phyloP scores from a whole-genome alignment of 1,140 invertebrate species.

The Dreissena rostriformis region DNA sequence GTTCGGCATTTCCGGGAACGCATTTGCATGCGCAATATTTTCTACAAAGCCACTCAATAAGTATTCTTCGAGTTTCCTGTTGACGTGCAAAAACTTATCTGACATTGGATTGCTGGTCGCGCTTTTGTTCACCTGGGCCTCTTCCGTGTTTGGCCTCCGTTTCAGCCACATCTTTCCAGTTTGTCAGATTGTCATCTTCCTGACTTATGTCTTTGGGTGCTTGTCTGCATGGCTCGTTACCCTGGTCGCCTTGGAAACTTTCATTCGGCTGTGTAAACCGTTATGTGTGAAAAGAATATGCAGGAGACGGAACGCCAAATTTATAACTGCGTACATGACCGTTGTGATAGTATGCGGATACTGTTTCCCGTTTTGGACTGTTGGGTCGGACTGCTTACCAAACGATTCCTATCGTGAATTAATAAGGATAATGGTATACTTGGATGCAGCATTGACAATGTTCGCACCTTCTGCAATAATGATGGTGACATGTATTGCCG shows the following conservation, averaged over 20 bases:
- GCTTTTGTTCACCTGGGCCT: constrained; percentile 81
- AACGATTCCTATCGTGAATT: constrained; percentile 56
- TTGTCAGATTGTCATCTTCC: constrained; percentile 76
- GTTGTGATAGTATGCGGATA: constrained; percentile 67
- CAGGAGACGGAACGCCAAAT: constrained; percentile 66
- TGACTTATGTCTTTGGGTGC: constrained; percentile 76
- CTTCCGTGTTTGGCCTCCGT: constrained; percentile 80
- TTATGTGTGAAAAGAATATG: constrained; percentile 67
- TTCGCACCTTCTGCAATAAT: constrained; percentile 83
- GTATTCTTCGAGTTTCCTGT: constrained; percentile 67
- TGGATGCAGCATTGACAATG: constrained; percentile 83
- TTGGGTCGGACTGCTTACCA: constrained; percentile 34
- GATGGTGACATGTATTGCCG: constrained; percentile 34
- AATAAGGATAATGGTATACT: constrained; percentile 83
- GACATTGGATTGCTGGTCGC: constrained; percentile 64
- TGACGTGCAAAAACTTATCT: constrained; percentile 62
- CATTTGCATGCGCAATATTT: constrained; percentile 58
- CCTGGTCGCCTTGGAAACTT: constrained; percentile 68
- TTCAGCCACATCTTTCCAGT: constrained; percentile 66
- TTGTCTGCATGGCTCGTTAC: constrained; percentile 79
- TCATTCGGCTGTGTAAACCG: constrained; percentile 75
- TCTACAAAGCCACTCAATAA: constrained; percentile 53
- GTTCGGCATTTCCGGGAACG: constrained; percentile 64
- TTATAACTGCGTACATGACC: constrained; percentile 61
- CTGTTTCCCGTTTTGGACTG: constrained; percentile 72